These are phyloP conservation scores for Drosophila micromelanica DNA, from an alignment of 1,140 invertebrate species.

Conservation along the genomic window DNA sequence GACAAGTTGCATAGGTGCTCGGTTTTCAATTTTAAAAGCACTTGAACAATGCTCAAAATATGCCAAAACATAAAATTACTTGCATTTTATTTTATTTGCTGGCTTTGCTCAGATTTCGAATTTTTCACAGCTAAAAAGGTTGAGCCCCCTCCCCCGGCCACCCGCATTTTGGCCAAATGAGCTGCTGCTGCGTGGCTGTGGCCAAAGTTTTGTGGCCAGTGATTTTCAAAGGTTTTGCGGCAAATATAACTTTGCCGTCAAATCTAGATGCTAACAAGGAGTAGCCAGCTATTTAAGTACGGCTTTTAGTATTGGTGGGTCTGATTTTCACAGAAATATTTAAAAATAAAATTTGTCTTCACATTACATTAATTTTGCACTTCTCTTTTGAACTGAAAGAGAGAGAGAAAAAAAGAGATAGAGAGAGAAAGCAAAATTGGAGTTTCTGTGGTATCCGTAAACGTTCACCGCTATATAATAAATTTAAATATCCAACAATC, in stretches of 20 bases:
- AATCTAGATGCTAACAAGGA: not conserved
- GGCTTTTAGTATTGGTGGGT: not conserved
- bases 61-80: slow-evolving; percentile 29
- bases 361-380: not conserved
- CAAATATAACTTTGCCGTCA: slow-evolving; percentile 19
- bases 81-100: slow-evolving; percentile 3
- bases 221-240: slow-evolving; percentile 44
- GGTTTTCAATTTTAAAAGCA: slow-evolving; percentile 26
- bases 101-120: not conserved
- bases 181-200: slow-evolving; percentile 20
- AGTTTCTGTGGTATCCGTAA: too few species aligned
- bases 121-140: not conserved
- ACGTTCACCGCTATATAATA: too few species aligned
- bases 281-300: not conserved
- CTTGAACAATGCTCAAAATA: slow-evolving; percentile 21
- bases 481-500: too few species aligned
- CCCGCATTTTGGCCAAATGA: slow-evolving; percentile 15
- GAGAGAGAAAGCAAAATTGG: too few species aligned
- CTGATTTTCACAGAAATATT: not conserved
- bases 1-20: not conserved
- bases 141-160: not conserved
- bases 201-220: slow-evolving; percentile 40
- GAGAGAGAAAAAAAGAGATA: too few species aligned
- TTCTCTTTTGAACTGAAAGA: not conserved
- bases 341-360: not conserved